Evolutionary conservation across 2,888 invertebrate species (phyloP).

Genomic region (Coelopa pilipes): DNA sequence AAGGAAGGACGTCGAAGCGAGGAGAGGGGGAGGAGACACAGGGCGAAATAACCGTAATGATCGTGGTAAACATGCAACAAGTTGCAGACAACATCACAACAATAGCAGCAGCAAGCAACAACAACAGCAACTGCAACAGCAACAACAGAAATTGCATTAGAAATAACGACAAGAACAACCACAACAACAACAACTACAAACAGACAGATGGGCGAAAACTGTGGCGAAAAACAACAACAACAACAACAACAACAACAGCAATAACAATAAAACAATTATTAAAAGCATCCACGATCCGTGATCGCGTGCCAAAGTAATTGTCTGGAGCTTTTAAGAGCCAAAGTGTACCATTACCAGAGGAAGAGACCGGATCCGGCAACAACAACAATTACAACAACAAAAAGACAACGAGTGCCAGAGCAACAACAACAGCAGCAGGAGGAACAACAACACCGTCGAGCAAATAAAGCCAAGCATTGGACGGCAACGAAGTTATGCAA

Average conservation of each 20-base stretch:
- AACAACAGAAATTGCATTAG: neutral
- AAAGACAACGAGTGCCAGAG: neutral
- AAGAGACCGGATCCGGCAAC: neutral
- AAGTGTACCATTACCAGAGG: neutral
- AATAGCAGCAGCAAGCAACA: slow-evolving; percentile 14
- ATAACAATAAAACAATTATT: slow-evolving; percentile 24
- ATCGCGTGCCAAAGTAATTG: slow-evolving; percentile 35
- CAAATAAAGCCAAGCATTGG: neutral
- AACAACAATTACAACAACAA: slow-evolving; percentile 1
- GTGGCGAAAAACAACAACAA: slow-evolving; percentile 3
- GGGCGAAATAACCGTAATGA: slow-evolving; percentile 14
- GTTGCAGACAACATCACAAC: neutral
- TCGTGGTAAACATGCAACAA: slow-evolving; percentile 14
- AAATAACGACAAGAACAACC: slow-evolving; percentile 7
- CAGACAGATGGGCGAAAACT: too few relatives aligned
- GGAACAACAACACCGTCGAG: neutral
- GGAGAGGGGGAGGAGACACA: neutral
- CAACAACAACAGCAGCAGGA: slow-evolving; percentile 3
- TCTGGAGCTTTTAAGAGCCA: neutral
- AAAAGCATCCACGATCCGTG: slow-evolving; percentile 21
- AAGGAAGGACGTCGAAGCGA: slow-evolving; percentile 2
- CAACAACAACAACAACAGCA: slow-evolving; percentile 10
- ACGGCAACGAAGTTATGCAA: slow-evolving; percentile 12
- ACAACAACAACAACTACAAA: neutral
- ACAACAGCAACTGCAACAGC: neutral